Evolutionary conservation across 2,888 invertebrate genomes (phyloP).

Genomic region (Apamea anceps): DNA sequence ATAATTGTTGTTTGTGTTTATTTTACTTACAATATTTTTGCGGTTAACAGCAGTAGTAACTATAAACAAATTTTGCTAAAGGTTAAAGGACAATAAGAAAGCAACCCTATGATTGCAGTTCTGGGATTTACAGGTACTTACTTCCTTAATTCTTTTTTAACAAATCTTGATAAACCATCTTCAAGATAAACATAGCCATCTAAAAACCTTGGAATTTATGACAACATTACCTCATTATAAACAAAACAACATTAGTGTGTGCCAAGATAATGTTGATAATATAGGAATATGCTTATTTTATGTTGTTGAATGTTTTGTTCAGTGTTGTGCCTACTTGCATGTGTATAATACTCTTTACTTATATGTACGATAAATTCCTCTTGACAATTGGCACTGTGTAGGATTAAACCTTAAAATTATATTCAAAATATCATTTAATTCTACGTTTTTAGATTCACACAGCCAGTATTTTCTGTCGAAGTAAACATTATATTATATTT

Average conservation of each 20-base stretch:
- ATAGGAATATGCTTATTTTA: neutral
- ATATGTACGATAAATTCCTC: neutral
- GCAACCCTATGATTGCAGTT: neutral
- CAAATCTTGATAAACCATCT: neutral
- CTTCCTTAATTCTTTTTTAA: neutral
- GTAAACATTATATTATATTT: neutral
- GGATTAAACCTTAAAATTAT: constrained; percentile 6
- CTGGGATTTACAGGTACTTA: neutral
- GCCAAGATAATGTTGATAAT: neutral
- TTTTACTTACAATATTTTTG: neutral
- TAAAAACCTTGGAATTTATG: neutral
- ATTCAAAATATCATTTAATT: neutral
- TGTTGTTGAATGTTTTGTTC: constrained; percentile 1
- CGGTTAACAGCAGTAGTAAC: neutral
- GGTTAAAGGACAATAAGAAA: neutral
- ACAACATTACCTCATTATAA: neutral
- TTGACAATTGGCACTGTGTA: neutral
- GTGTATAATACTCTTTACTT: neutral
- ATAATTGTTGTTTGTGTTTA: neutral
- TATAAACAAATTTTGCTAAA: neutral
- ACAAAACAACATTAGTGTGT: neutral
- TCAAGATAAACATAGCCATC: neutral
- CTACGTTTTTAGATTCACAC: neutral
- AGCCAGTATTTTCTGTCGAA: neutral
- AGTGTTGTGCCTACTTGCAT: neutral